phyloP scores from a whole-genome alignment of 1,140 invertebrate genomes.

The Danaus melanippus region DNA sequence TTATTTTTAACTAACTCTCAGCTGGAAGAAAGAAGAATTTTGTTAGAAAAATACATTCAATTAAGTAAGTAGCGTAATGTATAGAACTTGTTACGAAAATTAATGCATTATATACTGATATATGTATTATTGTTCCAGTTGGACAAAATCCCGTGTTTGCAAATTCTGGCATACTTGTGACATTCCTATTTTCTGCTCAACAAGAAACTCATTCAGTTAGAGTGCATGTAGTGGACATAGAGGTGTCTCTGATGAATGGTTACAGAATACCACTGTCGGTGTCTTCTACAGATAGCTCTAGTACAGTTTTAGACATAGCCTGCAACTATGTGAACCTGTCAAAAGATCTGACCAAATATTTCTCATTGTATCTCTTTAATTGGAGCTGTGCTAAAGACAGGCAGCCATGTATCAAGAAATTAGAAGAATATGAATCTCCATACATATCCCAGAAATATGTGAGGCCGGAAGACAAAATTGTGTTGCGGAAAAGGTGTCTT shows the following conservation, averaged over 20 bases:
- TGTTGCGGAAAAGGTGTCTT: slow-evolving; percentile 84
- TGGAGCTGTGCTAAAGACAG: slow-evolving; percentile 81
- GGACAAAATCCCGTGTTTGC: slow-evolving; percentile 88
- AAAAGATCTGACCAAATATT: slow-evolving; percentile 85
- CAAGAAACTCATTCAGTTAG: slow-evolving; percentile 85
- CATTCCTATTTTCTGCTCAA: slow-evolving; percentile 92
- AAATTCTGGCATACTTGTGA: slow-evolving; percentile 85
- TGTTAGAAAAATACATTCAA: slow-evolving; percentile 95
- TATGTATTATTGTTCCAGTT: slow-evolving; percentile 72
- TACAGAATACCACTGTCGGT: slow-evolving; percentile 87
- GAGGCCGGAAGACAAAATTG: slow-evolving; percentile 77
- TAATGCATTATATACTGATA: neutral
- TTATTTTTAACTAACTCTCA: slow-evolving; percentile 86
- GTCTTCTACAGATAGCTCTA: slow-evolving; percentile 86
- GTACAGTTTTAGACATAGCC: slow-evolving; percentile 85
- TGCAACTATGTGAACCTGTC: slow-evolving; percentile 84
- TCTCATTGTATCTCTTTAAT: slow-evolving; percentile 89
- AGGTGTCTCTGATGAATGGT: slow-evolving; percentile 89
- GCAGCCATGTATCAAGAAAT: slow-evolving; percentile 84
- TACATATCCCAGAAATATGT: slow-evolving; percentile 87
- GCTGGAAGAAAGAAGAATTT: slow-evolving; percentile 88
- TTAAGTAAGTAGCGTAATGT: slow-evolving; percentile 71
- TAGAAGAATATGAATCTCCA: slow-evolving; percentile 97
- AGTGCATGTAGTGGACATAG: slow-evolving; percentile 81
- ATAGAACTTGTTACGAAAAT: neutral